These are phyloP conservation scores for Tylochromis polylepis DNA, from an alignment of 2,113 vertebrate species.

Conservation along the genomic window DNA sequence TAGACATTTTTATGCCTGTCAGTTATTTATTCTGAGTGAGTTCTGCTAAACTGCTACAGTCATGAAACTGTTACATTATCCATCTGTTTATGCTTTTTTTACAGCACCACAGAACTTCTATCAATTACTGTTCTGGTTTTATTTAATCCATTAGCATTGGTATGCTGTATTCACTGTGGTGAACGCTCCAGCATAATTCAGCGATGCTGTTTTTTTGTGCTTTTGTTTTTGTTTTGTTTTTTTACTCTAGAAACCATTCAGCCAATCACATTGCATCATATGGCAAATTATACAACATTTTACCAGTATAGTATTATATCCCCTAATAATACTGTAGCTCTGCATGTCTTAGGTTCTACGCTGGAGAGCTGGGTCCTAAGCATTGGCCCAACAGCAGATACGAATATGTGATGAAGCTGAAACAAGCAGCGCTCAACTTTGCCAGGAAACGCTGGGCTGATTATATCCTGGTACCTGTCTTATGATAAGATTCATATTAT, in stretches of 20 bases:
- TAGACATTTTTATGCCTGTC: background rate
- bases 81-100: background rate
- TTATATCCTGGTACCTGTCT: conserved; percentile 84
- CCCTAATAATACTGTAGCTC: background rate
- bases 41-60: background rate
- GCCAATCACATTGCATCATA: background rate
- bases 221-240: background rate
- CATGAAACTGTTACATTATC: background rate
- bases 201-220: background rate
- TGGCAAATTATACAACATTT: background rate
- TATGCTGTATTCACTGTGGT: background rate
- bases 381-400: conserved; percentile 90
- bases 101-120: background rate
- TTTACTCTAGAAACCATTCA: background rate
- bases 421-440: conserved; percentile 87
- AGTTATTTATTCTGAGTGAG: background rate
- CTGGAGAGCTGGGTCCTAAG: conserved; percentile 86
- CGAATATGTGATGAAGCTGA: conserved; percentile 90
- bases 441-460: conserved; percentile 82
- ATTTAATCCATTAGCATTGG: background rate
- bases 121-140: background rate
- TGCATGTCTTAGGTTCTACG: conserved; percentile 79
- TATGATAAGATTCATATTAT: background rate
- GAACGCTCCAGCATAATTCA: background rate
- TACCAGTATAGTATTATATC: background rate